Evolutionary conservation across 2,797 vertebrate species (phyloP).

Genomic region (Merluccius polli): DNA sequence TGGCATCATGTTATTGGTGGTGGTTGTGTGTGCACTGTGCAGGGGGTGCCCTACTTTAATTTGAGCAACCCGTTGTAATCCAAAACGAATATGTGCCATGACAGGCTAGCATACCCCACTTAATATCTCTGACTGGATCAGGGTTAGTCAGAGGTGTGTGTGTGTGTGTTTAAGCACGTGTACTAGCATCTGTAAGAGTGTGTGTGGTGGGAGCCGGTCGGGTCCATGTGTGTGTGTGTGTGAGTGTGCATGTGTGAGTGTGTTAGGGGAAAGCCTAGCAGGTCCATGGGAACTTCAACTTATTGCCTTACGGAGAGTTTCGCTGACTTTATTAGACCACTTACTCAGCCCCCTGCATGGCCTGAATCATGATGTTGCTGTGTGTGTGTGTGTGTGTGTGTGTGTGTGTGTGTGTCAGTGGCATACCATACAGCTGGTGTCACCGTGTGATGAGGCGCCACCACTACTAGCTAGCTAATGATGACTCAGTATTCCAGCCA

Average conservation of each 20-base stretch:
- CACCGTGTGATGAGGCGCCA: slow-evolving; percentile 49
- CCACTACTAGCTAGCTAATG: slow-evolving; percentile 22
- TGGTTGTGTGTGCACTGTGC: slow-evolving; percentile 23
- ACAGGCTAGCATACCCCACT: background rate
- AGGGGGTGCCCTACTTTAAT: background rate
- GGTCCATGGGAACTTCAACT: background rate
- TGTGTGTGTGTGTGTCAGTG: slow-evolving; percentile 29
- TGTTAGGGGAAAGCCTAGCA: background rate
- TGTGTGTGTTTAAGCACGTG: slow-evolving; percentile 12
- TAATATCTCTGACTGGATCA: background rate
- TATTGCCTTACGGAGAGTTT: background rate
- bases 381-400: slow-evolving; percentile 10
- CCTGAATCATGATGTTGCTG: background rate
- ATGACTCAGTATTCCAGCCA: slow-evolving; percentile 50
- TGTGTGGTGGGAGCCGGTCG: slow-evolving; percentile 7
- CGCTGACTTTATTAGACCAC: background rate
- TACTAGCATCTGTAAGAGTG: background rate
- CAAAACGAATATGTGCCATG: background rate
- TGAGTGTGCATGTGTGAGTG: slow-evolving; percentile 8
- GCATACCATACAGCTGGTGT: slow-evolving; percentile 41
- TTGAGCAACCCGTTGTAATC: background rate
- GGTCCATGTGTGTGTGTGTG: slow-evolving; percentile 21
- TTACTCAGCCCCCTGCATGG: background rate
- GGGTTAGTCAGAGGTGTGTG: slow-evolving; percentile 8
- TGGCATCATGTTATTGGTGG: slow-evolving; percentile 46